Conservation (phyloP, 2,113 vertebrate genomes). For the Psittacus erithacus region DNA sequence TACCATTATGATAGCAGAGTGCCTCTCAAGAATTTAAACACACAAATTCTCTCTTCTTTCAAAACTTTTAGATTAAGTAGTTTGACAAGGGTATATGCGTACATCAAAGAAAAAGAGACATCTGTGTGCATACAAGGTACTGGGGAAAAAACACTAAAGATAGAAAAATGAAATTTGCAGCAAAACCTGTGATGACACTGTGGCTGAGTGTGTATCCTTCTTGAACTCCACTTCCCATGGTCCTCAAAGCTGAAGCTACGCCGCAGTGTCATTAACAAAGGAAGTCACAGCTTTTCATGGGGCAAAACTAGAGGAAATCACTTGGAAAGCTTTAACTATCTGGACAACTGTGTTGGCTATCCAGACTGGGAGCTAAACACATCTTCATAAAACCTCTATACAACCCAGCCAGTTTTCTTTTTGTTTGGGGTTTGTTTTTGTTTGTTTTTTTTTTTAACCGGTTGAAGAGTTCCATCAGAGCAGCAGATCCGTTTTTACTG, state of each 20-base stretch:
- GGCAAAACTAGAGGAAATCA: background rate
- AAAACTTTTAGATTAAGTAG: background rate
- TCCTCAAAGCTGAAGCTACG: background rate
- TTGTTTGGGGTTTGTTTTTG: too few relatives aligned
- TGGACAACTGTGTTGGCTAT: background rate
- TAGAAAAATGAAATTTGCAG: background rate
- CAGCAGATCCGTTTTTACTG: background rate
- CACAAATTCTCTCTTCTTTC: background rate
- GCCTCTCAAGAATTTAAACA: conserved; percentile 6
- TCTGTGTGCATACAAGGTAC: rapidly evolving
- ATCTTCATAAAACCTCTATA: background rate
- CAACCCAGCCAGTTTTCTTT: background rate
- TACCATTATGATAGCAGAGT: background rate
- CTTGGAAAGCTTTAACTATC: background rate
- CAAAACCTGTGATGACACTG: background rate
- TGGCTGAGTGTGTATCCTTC: background rate
- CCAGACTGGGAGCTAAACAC: background rate
- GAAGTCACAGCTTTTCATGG: background rate
- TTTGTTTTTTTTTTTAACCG: background rate
- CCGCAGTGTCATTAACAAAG: background rate
- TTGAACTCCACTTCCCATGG: background rate
- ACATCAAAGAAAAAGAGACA: background rate
- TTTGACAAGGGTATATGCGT: background rate
- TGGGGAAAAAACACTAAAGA: background rate
- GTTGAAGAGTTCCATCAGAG: background rate